Evolutionary conservation across 1,140 invertebrate species (phyloP), one percentile per base, ranked within the genome.

Genomic region (Drosophila sp.): DNA sequence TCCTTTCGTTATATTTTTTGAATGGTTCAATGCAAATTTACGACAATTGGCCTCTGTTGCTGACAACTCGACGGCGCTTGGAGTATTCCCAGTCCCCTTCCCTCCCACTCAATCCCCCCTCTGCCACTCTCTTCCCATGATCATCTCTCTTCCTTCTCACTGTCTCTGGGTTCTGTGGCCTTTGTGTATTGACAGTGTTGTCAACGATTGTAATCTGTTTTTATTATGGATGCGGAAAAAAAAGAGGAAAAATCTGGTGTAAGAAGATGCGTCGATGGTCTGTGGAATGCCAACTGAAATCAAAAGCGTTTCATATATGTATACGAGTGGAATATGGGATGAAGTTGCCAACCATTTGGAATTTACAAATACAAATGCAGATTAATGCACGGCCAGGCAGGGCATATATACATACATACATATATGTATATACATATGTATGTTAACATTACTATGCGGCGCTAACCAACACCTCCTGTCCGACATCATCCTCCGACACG

Each of bases 191-290:
- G 84, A 87, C 83, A 87, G 70, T 76, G 82, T 70, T 87, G 83
- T 87, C 83, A 89, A 75, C 83, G 69, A 70, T 71, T 77, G 77
- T 87, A 87, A 89, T 82, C 80, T 87, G 84, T 67, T 74, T 83
- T 86, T 86, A 79, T 86, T 89, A 86, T 76, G 81, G 63, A 70
- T 56, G 75, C 58, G 38, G 58, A 60, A 56, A 38, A 58, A 79
- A 60, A 70, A 54, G 75, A 55, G 38, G 58, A 60, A 56, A 38
- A 58, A 79, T 66, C 58, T 73, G 74, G 54, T 60, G 62, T 66
- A 77, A 77, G 76, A 61, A 79, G 76, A 78, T 77, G 74, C 74
- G 74, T 38, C 35, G 35, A 3, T 38, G 35, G 35, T 38, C 35
- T 8, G 10, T 60, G 67, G 44, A 27, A 50, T 61, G 64, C 66